phyloP scores from a whole-genome alignment of 1,140 invertebrate species.

The Eueides isabella region DNA sequence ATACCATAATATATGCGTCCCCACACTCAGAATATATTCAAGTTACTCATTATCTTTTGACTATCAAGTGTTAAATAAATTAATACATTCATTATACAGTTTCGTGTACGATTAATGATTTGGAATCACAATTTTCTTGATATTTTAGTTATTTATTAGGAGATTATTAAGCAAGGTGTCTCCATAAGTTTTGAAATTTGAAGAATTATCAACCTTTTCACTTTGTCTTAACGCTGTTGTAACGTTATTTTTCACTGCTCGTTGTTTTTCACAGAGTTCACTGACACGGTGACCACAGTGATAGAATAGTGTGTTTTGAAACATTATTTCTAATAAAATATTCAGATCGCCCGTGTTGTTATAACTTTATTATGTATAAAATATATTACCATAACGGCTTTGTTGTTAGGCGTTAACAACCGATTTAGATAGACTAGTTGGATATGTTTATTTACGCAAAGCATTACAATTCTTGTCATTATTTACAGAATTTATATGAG shows the following conservation, averaged over 20 bases:
- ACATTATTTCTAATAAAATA: conserved; percentile 23
- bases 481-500: neutral
- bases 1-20: conserved; percentile 1
- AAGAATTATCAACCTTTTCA: conserved; percentile 47
- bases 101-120: conserved; percentile 54
- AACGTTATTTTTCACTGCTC: neutral
- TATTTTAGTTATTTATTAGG: conserved; percentile 28
- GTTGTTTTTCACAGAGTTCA: conserved; percentile 26
- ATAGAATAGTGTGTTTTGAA: conserved; percentile 12
- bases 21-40: neutral
- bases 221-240: neutral
- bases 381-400: conserved; percentile 10
- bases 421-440: conserved; percentile 15
- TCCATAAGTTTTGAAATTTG: neutral
- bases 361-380: conserved; percentile 18
- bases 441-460: neutral
- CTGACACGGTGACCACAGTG: conserved; percentile 33
- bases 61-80: conserved; percentile 35
- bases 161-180: conserved; percentile 20
- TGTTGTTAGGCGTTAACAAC: conserved; percentile 13
- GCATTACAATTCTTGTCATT: neutral
- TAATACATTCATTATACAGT: conserved; percentile 43
- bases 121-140: conserved; percentile 52
- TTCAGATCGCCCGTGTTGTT: conserved; percentile 17
- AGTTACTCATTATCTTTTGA: conserved; percentile 16